A percentile compares a stretch with the other conserved stretches of the same genome.
Conservation (phyloP, 92 coral and sea anemone genomes). For the Palythoa heliodiscus region DNA sequence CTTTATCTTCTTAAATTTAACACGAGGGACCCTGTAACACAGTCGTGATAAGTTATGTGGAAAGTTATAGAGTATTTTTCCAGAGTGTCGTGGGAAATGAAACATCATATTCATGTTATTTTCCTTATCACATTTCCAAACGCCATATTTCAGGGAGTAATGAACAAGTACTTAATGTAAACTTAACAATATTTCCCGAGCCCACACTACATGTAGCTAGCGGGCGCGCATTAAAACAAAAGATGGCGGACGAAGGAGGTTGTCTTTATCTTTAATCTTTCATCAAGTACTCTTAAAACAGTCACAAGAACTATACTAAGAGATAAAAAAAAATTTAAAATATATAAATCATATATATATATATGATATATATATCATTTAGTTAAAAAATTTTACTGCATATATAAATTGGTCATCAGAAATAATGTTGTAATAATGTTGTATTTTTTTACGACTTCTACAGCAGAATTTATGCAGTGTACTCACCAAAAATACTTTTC, state of each 20-base stretch:
- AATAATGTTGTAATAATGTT: neutral
- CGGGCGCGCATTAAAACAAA: slow-evolving; percentile 47
- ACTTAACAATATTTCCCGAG: neutral
- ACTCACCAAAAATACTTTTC: neutral
- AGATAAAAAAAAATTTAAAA: too few species aligned
- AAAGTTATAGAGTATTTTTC: neutral
- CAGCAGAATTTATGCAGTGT: neutral
- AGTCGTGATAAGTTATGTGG: neutral
- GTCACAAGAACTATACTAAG: too few species aligned
- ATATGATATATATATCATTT: too few species aligned
- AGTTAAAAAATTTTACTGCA: too few species aligned
- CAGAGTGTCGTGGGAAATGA: neutral
- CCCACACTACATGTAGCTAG: slow-evolving; percentile 16
- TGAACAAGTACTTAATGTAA: neutral
- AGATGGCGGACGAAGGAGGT: slow-evolving; percentile 59
- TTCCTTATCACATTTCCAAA: neutral
- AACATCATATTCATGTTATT: neutral
- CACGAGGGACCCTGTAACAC: neutral
- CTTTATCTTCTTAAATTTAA: neutral
- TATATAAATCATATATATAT: too few species aligned
- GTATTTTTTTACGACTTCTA: neutral
- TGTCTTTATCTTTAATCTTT: neutral
- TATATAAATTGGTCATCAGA: too few species aligned
- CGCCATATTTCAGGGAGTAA: neutral
- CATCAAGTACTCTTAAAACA: too few species aligned